A percentile compares a stretch with the other conserved stretches of the same genome.
These are phyloP conservation scores for Hydropsyche betteni DNA, from an alignment of 2,888 invertebrate genomes.

Conservation along the genomic window DNA sequence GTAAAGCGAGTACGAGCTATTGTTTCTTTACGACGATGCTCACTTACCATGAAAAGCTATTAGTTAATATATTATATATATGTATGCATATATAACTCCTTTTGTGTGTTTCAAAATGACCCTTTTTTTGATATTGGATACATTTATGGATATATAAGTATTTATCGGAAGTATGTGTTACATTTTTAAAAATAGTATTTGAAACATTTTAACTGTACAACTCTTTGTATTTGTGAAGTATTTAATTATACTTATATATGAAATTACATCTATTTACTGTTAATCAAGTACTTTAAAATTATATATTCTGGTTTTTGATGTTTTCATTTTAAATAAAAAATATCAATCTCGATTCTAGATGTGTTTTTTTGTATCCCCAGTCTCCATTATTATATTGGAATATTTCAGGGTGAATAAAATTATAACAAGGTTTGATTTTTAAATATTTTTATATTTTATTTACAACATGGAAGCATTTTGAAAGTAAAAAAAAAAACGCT, in stretches of 20 bases:
- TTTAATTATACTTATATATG: conserved; percentile 11
- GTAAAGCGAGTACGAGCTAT: too few species aligned
- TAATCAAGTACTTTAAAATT: conserved; percentile 36
- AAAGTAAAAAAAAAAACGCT: conserved; percentile 48
- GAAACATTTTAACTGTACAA: conserved; percentile 16
- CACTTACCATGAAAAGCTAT: not conserved
- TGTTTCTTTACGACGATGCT: too few species aligned
- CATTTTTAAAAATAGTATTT: not conserved
- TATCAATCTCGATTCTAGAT: conserved; percentile 5
- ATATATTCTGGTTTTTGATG: conserved; percentile 45
- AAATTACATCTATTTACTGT: conserved; percentile 30
- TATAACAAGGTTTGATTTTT: conserved; percentile 30
- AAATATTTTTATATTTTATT: conserved; percentile 49
- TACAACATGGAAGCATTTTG: conserved; percentile 51
- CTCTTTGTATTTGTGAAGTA: conserved; percentile 34
- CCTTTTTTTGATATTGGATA: conserved; percentile 9
- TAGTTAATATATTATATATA: conserved; percentile 20
- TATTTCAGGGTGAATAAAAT: not conserved
- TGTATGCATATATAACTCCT: conserved; percentile 7
- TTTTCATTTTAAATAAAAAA: conserved; percentile 43
- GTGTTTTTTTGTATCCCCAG: not conserved
- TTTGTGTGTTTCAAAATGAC: conserved; percentile 9
- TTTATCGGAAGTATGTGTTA: conserved; percentile 23
- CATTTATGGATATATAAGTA: not conserved
- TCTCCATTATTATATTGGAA: not conserved